phyloP scores from a whole-genome alignment of 2,113 vertebrate genomes.

The Catharus bicknelli region DNA sequence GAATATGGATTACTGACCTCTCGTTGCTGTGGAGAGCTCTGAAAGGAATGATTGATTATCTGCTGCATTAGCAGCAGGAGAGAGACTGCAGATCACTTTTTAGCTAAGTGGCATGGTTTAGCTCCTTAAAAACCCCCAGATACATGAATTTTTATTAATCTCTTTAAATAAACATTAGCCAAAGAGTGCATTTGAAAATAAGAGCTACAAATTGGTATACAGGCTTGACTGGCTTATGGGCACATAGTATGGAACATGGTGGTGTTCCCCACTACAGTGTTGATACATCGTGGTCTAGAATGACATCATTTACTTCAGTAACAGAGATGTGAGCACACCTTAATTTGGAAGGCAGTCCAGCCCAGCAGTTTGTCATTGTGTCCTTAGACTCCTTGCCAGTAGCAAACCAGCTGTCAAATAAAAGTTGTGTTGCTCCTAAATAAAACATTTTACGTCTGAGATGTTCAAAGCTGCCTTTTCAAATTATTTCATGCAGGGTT shows the following conservation, averaged over 20 bases:
- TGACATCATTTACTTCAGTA: not conserved
- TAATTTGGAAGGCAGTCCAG: not conserved
- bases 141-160: not conserved
- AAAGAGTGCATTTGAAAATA: not conserved
- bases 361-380: not conserved
- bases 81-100: not conserved
- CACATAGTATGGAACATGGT: not conserved
- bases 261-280: not conserved
- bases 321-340: not conserved
- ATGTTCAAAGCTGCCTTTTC: not conserved
- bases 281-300: not conserved
- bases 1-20: slow-evolving; percentile 31
- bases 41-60: slow-evolving; percentile 27
- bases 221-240: not conserved
- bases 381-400: not conserved
- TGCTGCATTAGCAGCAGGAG: slow-evolving; percentile 27
- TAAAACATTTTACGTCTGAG: slow-evolving; percentile 7
- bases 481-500: not conserved
- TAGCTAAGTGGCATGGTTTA: slow-evolving; percentile 7
- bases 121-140: not conserved
- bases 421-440: not conserved
- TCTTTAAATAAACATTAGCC: not conserved
- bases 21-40: not conserved
- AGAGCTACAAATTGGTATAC: not conserved
- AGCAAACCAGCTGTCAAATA: slow-evolving; percentile 16